Conservation (phyloP, 2,797 vertebrate species). For the Alcedo quadribrachys region DNA sequence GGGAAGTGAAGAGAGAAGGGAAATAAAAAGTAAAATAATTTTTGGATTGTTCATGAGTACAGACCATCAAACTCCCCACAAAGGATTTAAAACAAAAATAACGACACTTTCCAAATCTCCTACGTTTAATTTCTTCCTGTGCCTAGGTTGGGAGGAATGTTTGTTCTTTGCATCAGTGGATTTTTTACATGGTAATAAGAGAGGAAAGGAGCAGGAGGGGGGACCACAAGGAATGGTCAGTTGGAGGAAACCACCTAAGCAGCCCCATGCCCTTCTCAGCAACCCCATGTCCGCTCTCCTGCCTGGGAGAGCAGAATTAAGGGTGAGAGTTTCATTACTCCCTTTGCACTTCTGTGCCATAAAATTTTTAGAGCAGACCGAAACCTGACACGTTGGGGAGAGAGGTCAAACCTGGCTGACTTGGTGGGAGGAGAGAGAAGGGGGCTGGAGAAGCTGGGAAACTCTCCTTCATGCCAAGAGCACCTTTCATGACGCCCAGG, state of each 20-base stretch:
- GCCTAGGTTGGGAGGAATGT: neutral
- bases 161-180: neutral
- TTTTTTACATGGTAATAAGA: neutral
- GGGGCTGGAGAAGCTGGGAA: neutral
- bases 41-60: neutral
- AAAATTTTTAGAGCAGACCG: neutral
- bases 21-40: neutral
- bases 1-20: neutral
- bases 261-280: neutral
- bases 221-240: neutral
- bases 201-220: neutral
- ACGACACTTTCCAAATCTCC: neutral
- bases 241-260: neutral
- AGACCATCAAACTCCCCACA: constrained; percentile 4
- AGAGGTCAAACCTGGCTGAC: neutral
- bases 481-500: neutral
- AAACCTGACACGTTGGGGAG: neutral
- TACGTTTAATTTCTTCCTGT: neutral
- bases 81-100: constrained; percentile 9
- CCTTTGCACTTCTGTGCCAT: neutral
- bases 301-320: neutral
- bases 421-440: neutral
- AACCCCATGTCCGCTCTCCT: accelerated
- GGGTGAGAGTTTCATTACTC: constrained; percentile 32
- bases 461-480: neutral